Evolutionary conservation across 1,140 invertebrate species (phyloP).

Genomic region (Ceratina australensis): DNA sequence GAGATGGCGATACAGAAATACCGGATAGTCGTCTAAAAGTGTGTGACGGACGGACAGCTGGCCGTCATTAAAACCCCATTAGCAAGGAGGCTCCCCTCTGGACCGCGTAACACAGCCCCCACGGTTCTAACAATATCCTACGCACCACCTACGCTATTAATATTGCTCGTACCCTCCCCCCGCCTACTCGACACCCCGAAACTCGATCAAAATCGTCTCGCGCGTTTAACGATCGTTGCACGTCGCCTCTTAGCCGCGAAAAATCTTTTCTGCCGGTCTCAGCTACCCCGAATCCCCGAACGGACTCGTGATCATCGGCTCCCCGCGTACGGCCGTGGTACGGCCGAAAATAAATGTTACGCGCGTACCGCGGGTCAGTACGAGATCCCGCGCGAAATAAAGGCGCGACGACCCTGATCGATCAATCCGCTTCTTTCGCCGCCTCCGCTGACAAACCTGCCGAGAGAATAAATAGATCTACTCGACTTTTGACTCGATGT

Average conservation of each 20-base stretch:
- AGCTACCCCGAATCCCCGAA: not conserved
- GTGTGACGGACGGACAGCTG: slow-evolving; percentile 78
- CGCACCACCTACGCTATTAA: slow-evolving; percentile 78
- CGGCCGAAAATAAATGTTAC: slow-evolving; percentile 54
- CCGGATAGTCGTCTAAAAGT: slow-evolving; percentile 74
- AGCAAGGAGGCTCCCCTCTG: slow-evolving; percentile 71
- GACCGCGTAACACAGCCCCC: slow-evolving; percentile 67
- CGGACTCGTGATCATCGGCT: not conserved
- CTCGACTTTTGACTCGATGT: too few relatives aligned
- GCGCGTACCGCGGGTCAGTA: slow-evolving; percentile 3
- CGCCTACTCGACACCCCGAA: slow-evolving; percentile 29
- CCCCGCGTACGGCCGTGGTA: not conserved
- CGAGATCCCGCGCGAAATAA: slow-evolving; percentile 22
- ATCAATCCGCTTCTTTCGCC: slow-evolving; percentile 55
- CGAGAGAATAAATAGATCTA: not conserved
- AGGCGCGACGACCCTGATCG: slow-evolving; percentile 38
- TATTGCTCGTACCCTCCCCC: slow-evolving; percentile 65
- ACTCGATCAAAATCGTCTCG: not conserved
- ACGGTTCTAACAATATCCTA: slow-evolving; percentile 78
- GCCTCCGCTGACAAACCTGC: not conserved
- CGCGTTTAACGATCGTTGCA: not conserved
- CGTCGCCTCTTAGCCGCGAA: too few relatives aligned
- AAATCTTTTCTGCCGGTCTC: not conserved
- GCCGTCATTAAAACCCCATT: slow-evolving; percentile 80
- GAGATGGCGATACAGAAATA: slow-evolving; percentile 65